Percentiles rank a stretch among this genome's conserved stretches.
Conservation (phyloP, 2,113 vertebrate species). For the Neodon shergylaensis region DNA sequence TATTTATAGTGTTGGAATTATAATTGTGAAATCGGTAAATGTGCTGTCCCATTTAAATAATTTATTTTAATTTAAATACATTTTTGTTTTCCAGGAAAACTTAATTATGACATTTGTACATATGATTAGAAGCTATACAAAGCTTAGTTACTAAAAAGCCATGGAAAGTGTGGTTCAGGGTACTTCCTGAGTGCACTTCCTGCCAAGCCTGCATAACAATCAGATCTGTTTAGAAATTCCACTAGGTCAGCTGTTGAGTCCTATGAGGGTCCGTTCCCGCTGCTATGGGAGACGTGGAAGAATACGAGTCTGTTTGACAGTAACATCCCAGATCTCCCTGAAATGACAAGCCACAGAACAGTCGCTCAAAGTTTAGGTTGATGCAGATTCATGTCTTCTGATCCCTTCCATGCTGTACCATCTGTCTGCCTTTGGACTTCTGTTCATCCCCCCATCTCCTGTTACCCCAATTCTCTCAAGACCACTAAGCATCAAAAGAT, state of each 20-base stretch:
- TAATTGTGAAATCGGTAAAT: neutral
- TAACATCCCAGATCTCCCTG: neutral
- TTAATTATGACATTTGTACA: neutral
- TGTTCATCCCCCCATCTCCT: no score
- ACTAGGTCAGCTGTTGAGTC: neutral
- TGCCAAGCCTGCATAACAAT: neutral
- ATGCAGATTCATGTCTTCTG: no score
- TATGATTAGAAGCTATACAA: neutral
- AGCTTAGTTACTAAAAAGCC: neutral
- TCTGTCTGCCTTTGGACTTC: fast-evolving
- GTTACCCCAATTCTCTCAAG: neutral
- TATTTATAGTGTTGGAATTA: neutral
- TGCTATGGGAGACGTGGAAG: fast-evolving
- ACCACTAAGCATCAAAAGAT: neutral
- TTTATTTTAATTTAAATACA: neutral
- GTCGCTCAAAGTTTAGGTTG: neutral
- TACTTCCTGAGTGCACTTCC: neutral
- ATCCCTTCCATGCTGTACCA: no score
- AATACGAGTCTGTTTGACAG: fast-evolving
- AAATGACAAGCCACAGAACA: fast-evolving
- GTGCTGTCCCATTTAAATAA: neutral
- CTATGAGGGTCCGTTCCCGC: no score
- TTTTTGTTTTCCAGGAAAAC: neutral
- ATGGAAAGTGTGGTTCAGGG: neutral
- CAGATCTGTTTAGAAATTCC: neutral